Percentiles rank a stretch among this genome's conserved stretches.
phyloP scores from a whole-genome alignment of 2,888 invertebrate species.

The Agonopterix subpropinquella region DNA sequence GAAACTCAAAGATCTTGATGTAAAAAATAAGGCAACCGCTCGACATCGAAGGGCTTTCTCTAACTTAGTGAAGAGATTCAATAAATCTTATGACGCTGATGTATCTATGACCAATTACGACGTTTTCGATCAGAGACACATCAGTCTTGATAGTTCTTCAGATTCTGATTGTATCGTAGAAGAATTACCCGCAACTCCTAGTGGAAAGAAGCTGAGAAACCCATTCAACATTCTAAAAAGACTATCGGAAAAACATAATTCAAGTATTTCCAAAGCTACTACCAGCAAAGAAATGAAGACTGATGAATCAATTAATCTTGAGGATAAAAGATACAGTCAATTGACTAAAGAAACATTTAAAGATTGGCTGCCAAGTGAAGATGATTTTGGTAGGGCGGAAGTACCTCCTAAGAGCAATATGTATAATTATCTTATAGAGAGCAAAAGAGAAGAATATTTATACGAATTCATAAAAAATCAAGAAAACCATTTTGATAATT shows the following conservation, averaged over 20 bases:
- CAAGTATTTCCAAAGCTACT: slow-evolving; percentile 6
- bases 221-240: slow-evolving; percentile 55
- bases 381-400: slow-evolving; percentile 55
- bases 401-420: slow-evolving; percentile 23
- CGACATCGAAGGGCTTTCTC: slow-evolving; percentile 50
- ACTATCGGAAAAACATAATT: slow-evolving; percentile 28
- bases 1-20: slow-evolving; percentile 37
- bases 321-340: slow-evolving; percentile 19
- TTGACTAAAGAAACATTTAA: slow-evolving; percentile 24
- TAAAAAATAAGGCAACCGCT: slow-evolving; percentile 30
- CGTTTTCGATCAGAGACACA: slow-evolving; percentile 38
- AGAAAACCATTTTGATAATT: slow-evolving; percentile 31
- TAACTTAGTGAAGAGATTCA: slow-evolving; percentile 50
- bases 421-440: slow-evolving; percentile 23
- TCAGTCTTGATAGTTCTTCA: slow-evolving; percentile 48
- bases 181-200: slow-evolving; percentile 17
- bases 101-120: slow-evolving; percentile 44
- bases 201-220: slow-evolving; percentile 46
- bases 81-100: slow-evolving; percentile 50
- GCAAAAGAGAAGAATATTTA: slow-evolving; percentile 36
- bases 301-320: slow-evolving; percentile 4
- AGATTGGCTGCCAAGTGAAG: slow-evolving; percentile 44
- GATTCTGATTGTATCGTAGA: slow-evolving; percentile 47
- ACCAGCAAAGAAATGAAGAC: slow-evolving; percentile 8
- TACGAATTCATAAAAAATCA: slow-evolving; percentile 41